Evolutionary conservation across 2,113 vertebrate species (phyloP), one percentile per base, ranked within the genome.

Genomic region (Propithecus coquereli): DNA sequence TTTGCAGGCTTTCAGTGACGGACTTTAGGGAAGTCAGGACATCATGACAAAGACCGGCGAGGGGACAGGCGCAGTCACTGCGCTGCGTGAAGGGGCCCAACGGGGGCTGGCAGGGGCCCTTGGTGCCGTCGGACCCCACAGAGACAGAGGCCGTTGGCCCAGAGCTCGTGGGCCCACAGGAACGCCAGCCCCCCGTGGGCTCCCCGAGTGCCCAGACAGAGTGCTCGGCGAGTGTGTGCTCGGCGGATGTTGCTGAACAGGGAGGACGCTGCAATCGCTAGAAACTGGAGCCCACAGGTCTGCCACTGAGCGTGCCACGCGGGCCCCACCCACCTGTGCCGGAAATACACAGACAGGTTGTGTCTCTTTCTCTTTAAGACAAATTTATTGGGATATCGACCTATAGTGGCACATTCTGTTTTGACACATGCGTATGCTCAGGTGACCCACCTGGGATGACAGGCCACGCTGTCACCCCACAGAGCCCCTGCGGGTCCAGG

Each of bases 301-400:
- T 12, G 8, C 37, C 2, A 16, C 9, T 37, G 4, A 37, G 4
- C n/a, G 4, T 4, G 9, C 59, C 9, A 27, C 10, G 25, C 59
- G 4, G 54, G 59, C 59, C 59, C 57, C 25, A 3, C 59, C 59
- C 59, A 61, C 1, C 59, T 10, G 4, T 70, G 66, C 66, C n/a
- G 8, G 22, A n/a, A 27, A 18, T 52, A 16, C 7, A 22, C 32
- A 68, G 25, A 37, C 57, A 4, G 3, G 14, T 14, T 82, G 66
- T 10, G 37, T 18, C 14, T 40, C 16, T 37, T 10, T 18, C 18
- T 17, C 27, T 16, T 37, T 27, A 50, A 27, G 22, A 13, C 16
- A 52, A 8, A 25, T 52, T 10, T 6, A 25, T 50, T 52, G 45
- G 68, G 63, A 50, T 18, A 37, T 18, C 68, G 20, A 71, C 66